Base-by-base conservation (phyloP, 1,140 invertebrate species). In the Drosophila ogumai region DNA sequence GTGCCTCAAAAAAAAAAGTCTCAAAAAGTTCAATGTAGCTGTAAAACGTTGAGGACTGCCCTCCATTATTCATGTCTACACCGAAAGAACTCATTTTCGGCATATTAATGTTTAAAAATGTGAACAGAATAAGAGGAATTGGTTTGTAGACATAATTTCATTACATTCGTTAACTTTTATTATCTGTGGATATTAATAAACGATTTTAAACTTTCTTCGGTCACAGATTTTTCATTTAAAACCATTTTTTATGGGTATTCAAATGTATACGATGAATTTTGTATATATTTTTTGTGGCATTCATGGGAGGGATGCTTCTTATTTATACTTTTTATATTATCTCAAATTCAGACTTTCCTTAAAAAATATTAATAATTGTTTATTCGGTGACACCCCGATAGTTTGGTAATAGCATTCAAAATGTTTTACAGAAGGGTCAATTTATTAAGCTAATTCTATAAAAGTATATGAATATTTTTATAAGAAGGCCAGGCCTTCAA, bases 21-120 rank as follows among this genome's bases (percentile, higher is more conserved):
- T 80, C 58, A 75, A 71, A 88, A 90, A 84, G 80, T 88, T 88
- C 81, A 88, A 88, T 90, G 77, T 87, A 88, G 80, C 84, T 82
- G 82, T 88, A 88, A 65, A 79, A 79, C 60, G 66, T 34, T 56
- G 22, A 41, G 69, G 36, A 49, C 69, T 56, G 49, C 72, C 58
- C 69, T 75, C 52, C 71, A 75, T 75, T 75, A 85, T 86, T 85
- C 67, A 71, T 78, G 50, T 59, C 71, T 65, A 34, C 54, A 63
- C 74, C 19, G 56, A 34, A 61, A 65, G 19, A 61, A 65, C 31
- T 32, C 8, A 17, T 43, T 61, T 34, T 43, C 12, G n/a, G 12
- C 5, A 31, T 13, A 7, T 15, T 10, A 43, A 17, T 10, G 7
- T 8, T 6, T 4, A 13, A 13, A 13, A 43, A n/a, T 6, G 28